Evolutionary conservation across 2,797 vertebrate genomes (phyloP), one percentile per base, ranked within the genome.

Genomic region (Pelochelys cantorii): DNA sequence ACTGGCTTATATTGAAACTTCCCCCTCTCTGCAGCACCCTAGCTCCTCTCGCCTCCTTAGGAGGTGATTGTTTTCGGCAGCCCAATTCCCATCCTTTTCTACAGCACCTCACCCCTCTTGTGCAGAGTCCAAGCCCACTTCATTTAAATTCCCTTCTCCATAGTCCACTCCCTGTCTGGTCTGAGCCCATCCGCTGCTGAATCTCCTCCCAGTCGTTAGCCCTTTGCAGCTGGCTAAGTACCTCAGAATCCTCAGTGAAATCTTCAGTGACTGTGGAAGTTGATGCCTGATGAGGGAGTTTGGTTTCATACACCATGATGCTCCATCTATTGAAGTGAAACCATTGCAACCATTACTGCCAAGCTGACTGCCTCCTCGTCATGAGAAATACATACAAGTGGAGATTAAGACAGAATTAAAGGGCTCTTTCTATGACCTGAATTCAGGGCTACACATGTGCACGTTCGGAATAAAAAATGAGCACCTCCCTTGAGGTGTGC

Each of bases 261-360:
- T 99, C 99, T 95, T 99, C 99, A 0, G 98, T 98, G 88, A 98
- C 98, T 0, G 98, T 98, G 86, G 99, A 99, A 48, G 98, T 95
- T 5, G 98, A 98, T 79, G 98, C 97, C 96, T 98, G 99, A 91
- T 98, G 98, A 83, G 99, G 98, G 80, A 99, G 98, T 97, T 99
- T 99, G 62, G 99, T 99, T 98, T 99, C 99, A 3, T 99, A 99
- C 6, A 99, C 99, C 99, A 99, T 99, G 92, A 99, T 99, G 84
- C 99, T 99, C 99, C 99, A 99, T 95, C 99, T 99, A 93, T 93
- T 85, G 91, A 90, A 93, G 93, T 95, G 81, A 13, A 90, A 83
- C 42, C 27, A 93, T 34, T 83, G 87, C 0, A 95, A 27, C 71
- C 85, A 42, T 96, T 87, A 95, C 25, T 84, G 31, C 31, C 85